A percentile compares a stretch with the other conserved stretches of the same genome.
phyloP scores from a whole-genome alignment of 2,797 vertebrate species.

The Amblyopsis hoosieri region DNA sequence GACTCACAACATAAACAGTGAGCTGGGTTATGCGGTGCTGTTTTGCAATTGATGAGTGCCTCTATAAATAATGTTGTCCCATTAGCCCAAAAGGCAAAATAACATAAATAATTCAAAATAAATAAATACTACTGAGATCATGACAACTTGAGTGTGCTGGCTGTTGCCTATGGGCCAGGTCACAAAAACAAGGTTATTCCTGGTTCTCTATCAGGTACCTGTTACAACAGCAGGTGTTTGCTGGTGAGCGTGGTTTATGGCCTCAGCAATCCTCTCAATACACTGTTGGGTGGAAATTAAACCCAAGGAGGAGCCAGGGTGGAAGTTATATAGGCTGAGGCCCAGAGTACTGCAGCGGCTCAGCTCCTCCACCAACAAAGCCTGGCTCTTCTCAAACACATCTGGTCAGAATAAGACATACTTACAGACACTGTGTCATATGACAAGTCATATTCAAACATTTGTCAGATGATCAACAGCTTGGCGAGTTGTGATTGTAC shows the following conservation, averaged over 20 bases:
- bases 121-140: too few species aligned
- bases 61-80: too few species aligned
- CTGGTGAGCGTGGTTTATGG: conserved; percentile 80
- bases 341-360: conserved; percentile 78
- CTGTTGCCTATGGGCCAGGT: too few species aligned
- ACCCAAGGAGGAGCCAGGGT: conserved; percentile 79
- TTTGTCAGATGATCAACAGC: too few species aligned
- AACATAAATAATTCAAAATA: too few species aligned
- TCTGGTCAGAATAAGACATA: conserved; percentile 54
- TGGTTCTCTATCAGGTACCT: conserved; percentile 54
- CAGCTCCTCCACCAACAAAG: conserved; percentile 80
- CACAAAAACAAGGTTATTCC: too few species aligned
- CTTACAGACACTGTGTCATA: not conserved
- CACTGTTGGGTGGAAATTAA: conserved; percentile 75
- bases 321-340: conserved; percentile 79
- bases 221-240: conserved; percentile 74
- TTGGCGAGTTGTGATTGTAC: conserved; percentile 14
- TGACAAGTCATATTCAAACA: too few species aligned
- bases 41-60: too few species aligned
- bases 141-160: too few species aligned
- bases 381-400: conserved; percentile 80
- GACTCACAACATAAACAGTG: too few species aligned
- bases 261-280: conserved; percentile 73
- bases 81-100: too few species aligned
- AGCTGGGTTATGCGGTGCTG: too few species aligned